phyloP scores from a whole-genome alignment of 2,888 invertebrate species.

The Eristalinus sepulchralis region DNA sequence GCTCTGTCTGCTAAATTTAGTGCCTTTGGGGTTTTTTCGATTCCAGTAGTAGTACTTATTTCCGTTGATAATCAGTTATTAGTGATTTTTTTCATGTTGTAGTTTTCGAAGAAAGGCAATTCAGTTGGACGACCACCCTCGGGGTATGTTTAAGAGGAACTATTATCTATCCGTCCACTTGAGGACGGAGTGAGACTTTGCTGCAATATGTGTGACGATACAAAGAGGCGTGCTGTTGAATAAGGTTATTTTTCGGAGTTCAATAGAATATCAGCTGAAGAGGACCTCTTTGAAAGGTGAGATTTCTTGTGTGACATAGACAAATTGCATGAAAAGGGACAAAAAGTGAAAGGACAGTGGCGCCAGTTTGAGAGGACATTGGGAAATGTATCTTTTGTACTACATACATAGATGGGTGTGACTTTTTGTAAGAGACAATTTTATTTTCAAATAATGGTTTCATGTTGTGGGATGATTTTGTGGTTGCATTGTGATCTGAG shows the following conservation, averaged over 20 bases:
- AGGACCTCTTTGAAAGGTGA: constrained; percentile 44
- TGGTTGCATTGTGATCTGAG: not conserved
- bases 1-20: constrained; percentile 55
- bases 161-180: constrained; percentile 4
- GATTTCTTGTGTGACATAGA: constrained; percentile 47
- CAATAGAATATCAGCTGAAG: constrained; percentile 2
- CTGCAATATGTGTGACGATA: not conserved
- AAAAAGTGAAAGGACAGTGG: constrained; percentile 24
- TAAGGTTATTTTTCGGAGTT: not conserved
- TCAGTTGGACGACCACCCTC: constrained; percentile 27
- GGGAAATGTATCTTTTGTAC: not conserved
- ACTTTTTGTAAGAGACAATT: not conserved
- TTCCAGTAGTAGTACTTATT: constrained; percentile 27
- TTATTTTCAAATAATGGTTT: not conserved
- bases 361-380: constrained; percentile 33
- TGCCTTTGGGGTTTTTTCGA: constrained; percentile 5
- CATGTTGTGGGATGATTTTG: not conserved
- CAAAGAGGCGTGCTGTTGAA: not conserved
- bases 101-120: not conserved
- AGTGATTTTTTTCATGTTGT: constrained; percentile 23
- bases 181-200: not conserved
- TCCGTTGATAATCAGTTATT: constrained; percentile 52
- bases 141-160: not conserved
- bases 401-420: not conserved
- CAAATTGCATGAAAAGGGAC: constrained; percentile 46